Percentiles rank a stretch among this genome's conserved stretches.
These are phyloP conservation scores for Epirrita christyi DNA, from an alignment of 2,888 invertebrate species.

Conservation along the genomic window DNA sequence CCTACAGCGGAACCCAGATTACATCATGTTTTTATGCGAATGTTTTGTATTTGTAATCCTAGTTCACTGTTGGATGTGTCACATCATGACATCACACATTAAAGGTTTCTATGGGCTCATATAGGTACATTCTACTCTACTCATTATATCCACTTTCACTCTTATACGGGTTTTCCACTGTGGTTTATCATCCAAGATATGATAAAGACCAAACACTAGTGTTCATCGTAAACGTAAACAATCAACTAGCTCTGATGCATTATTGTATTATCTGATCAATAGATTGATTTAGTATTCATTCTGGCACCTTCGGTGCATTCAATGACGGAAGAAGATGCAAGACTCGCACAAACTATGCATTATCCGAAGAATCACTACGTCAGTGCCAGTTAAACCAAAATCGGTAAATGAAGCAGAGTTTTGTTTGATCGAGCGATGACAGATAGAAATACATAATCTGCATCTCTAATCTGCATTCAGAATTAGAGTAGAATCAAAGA, in stretches of 20 bases:
- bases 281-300: slow-evolving; percentile 26
- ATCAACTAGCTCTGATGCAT: slow-evolving; percentile 20
- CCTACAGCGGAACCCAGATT: slow-evolving; percentile 8
- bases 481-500: too few species aligned
- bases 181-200: slow-evolving; percentile 3
- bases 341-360: slow-evolving; percentile 9
- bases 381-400: slow-evolving; percentile 5
- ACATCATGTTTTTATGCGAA: slow-evolving; percentile 18
- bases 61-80: slow-evolving; percentile 13
- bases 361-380: not conserved
- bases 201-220: slow-evolving; percentile 17
- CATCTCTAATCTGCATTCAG: too few species aligned
- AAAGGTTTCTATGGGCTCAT: slow-evolving; percentile 1
- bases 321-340: slow-evolving; percentile 23
- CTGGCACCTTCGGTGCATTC: slow-evolving; percentile 22
- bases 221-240: slow-evolving; percentile 23
- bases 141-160: not conserved
- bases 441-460: too few species aligned
- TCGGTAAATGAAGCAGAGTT: not conserved
- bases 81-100: slow-evolving; percentile 9
- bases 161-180: not conserved
- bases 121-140: not conserved
- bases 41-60: slow-evolving; percentile 8
- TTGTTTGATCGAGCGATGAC: not conserved
- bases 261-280: slow-evolving; percentile 20